Base-by-base conservation (phyloP, 2,797 vertebrate species). In the Xenopus petersii region DNA sequence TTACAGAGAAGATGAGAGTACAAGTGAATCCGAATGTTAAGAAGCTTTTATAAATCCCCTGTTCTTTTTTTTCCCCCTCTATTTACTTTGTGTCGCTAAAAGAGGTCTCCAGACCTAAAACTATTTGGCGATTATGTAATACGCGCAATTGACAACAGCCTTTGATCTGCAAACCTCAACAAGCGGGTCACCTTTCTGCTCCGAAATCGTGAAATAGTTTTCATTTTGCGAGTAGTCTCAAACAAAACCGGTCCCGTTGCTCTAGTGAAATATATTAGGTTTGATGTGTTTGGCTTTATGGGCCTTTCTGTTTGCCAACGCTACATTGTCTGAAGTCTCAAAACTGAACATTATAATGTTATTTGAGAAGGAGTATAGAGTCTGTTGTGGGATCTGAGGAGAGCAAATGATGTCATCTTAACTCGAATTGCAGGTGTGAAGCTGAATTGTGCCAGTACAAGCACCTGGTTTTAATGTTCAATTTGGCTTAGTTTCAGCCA, bases 221-320 rank as follows among this genome's bases (percentile, higher is more conserved):
- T 82, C 75, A 77, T 83, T 75, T 82, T 70, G 81, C 81, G 80
- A 81, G 76, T n/a, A 80, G 86, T 84, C 80, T 82, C 70, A 80
- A 83, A 75, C 64, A 85, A 83, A 81, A 82, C 5, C 76, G 80
- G 61, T 80, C 80, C 72, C 81, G 80, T 73, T 64, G 26, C 79
- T 70, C 11, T 77, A 79, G 81, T 87, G 82, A 89, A 90, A 85
- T 83, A 80, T 81, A 86, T 86, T 83, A 84, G 73, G 63, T 87
- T 86, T 90, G 86, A 89, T 86, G 82, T 84, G 81, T 74, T 89
- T 90, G 87, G 88, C 86, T 87, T 86, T 66, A 82, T 82, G 86
- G 81, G 12, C 77, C 83, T 87, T 80, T 62, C 49, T 86, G 60
- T 85, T 87, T 87, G 87, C 87, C 85, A 86, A 82, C 67, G 59